Base-by-base conservation (phyloP, 2,113 vertebrate genomes). In the Numenius arquata region DNA sequence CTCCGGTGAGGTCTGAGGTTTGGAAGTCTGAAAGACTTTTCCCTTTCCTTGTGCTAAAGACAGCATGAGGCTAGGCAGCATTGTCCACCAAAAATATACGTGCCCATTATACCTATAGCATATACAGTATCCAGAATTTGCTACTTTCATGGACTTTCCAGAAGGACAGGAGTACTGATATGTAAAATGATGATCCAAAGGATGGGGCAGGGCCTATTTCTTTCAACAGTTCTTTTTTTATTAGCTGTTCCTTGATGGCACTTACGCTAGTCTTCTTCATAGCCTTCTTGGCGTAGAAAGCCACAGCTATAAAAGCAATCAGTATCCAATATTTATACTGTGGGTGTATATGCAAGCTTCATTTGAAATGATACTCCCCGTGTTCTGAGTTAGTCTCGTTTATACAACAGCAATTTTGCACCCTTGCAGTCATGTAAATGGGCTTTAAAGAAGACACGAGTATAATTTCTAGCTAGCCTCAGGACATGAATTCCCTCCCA, bases 391-490 rank as follows among this genome's bases (percentile, higher is more conserved):
- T 67, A 59, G 59, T 75, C 29, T 65, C 77, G 75, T 85, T 90
- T 96, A 67, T 45, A 34, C 40, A 83, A 30, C 67, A 88, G 90
- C 71, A 90, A 50, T 85, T 94, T 73, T 65, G 88, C 11, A 84
- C 56, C n/a, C 61, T 88, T 47, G n/a, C 34, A 88, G 61, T 71
- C 72, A 67, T 2, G 19, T 78, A 92, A 95, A 92, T 80, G 86
- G 89, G 32, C 43, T 90, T 74, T 92, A 84, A 93, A 95, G 84
- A 85, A 84, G 95, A 50, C 32, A 66, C 0, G 0, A 76, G 41
- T 50, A 14, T 84, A 71, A 94, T 95, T 89, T 92, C 61, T 95
- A 93, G 80, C 89, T 82, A 89, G n/a, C 26, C 43, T 80, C 32
- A 9, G 59, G 93, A 84, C 32, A 45, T 20, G 3, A 84, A 81